Percentiles rank a stretch among this genome's conserved stretches.
phyloP scores from a whole-genome alignment of 1,140 invertebrate genomes.

The Nasonia giraulti region DNA sequence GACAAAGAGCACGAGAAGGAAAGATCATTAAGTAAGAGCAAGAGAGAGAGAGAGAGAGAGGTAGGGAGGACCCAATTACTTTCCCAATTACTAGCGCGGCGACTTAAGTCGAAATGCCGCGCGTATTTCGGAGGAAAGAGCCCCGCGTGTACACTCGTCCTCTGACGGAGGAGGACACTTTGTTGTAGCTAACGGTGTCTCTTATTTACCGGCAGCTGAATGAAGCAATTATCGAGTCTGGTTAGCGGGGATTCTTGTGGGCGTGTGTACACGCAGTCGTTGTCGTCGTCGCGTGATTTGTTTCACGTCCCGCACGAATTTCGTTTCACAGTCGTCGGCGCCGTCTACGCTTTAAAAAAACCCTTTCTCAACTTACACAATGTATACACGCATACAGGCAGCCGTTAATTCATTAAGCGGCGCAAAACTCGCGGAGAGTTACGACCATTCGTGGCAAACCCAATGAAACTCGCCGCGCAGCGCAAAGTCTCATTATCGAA shows the following conservation, averaged over 20 bases:
- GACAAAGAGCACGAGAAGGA: conserved; percentile 1
- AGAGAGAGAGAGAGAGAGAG: conserved; percentile 24
- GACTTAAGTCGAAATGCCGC: conserved; percentile 48
- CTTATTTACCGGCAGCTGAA: no score
- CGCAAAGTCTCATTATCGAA: conserved; percentile 33
- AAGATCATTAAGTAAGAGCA: conserved; percentile 40
- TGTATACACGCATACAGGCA: no score
- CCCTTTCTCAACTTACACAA: no score
- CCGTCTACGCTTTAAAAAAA: no score
- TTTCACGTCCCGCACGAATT: no score
- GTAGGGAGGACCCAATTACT: conserved; percentile 50
- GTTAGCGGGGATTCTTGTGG: no score
- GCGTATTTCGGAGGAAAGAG: conserved; percentile 35
- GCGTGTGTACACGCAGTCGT: no score
- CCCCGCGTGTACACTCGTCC: not conserved
- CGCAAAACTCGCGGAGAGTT: conserved; percentile 21
- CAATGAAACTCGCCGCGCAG: conserved; percentile 10
- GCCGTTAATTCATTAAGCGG: conserved; percentile 36
- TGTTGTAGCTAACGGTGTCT: no score
- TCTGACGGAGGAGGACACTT: no score
- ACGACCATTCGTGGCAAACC: conserved; percentile 21
- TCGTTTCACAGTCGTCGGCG: no score
- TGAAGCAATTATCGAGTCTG: no score
- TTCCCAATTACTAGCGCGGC: conserved; percentile 49
- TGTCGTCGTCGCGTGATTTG: no score